Conservation (phyloP, 53 echinoderm and acorn worm genomes). For the Actinopyga echinites region DNA sequence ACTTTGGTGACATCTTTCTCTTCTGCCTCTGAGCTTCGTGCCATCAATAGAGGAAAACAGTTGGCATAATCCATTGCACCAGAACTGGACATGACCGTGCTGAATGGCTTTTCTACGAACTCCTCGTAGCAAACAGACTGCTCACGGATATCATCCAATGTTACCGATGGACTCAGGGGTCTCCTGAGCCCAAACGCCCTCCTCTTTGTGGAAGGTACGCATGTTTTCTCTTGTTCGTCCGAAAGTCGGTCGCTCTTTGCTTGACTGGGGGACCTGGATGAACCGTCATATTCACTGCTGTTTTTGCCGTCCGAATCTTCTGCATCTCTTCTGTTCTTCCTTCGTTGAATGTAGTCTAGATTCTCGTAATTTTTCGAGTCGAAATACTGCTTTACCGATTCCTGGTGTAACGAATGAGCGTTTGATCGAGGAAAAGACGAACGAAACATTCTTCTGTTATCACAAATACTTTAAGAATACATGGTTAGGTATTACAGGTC, state of each 20-base stretch:
- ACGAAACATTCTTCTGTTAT: no score
- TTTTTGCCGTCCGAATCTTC: not conserved
- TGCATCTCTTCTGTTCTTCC: conserved; percentile 11
- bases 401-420: conserved; percentile 53
- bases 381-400: conserved; percentile 58
- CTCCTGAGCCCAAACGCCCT: conserved; percentile 52
- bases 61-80: conserved; percentile 58
- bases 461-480: no score
- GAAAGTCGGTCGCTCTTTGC: no score
- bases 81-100: conserved; percentile 58
- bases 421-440: not conserved
- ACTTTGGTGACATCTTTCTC: conserved; percentile 78
- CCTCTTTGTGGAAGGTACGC: no score
- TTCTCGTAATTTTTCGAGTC: conserved; percentile 58
- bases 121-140: conserved; percentile 62
- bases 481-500: no score
- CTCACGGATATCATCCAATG: conserved; percentile 4
- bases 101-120: conserved; percentile 84
- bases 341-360: conserved; percentile 50
- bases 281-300: no score
- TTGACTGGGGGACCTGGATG: no score
- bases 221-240: no score
- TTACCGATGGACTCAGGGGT: conserved; percentile 56
- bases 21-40: conserved; percentile 68
- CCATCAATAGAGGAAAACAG: conserved; percentile 78